Base-by-base conservation (phyloP, 2,113 vertebrate species). In the Rana temporaria region DNA sequence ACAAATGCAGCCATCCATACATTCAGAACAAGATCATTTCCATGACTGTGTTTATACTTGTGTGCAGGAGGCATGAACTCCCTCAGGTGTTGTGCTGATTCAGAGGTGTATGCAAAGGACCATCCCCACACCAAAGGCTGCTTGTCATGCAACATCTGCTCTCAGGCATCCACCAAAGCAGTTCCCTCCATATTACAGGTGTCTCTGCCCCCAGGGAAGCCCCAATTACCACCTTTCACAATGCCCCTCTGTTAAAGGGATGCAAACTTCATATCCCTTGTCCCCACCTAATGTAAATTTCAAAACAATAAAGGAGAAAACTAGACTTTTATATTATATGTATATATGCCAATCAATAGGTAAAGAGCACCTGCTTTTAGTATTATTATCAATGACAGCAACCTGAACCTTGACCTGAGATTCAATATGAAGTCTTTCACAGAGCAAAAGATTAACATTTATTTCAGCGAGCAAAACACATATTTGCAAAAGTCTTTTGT, bases 31-130 rank as follows among this genome's bases (percentile, higher is more conserved):
- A 68, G 80, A 67, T 67, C 62, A 82, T 82, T 82, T 82, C 80
- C 80, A 82, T 82, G 80, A 75, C 63, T 75, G 63, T 82, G 80
- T 82, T 75, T 82, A 82, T 65, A 67, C 72, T 82, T 57, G 52
- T 75, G 53, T 67, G 80, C 80, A 67, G 71, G 71, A 82, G 80
- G 60, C 80, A 75, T 82, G 62, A 75, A 59, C 71, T 75, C 62
- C 80, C 80, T 75, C 53, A 68, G 71, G 62, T 48, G 71, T 75
- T 67, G 52, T 82, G 71, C 62, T 82, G 80, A 82, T 75, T 82
- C 63, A 75, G 52, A 82, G 32, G 48, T 68, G 71, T 59, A 82
- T 82, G 80, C 80, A 82, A 82, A 82, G 70, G 42, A 82, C 62
- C 59, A 48, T 34, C 60, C 79, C 72, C 66, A 65, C n/a, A 81